Base-by-base conservation (phyloP, 2,113 vertebrate species). In the Coptodon rendalli region DNA sequence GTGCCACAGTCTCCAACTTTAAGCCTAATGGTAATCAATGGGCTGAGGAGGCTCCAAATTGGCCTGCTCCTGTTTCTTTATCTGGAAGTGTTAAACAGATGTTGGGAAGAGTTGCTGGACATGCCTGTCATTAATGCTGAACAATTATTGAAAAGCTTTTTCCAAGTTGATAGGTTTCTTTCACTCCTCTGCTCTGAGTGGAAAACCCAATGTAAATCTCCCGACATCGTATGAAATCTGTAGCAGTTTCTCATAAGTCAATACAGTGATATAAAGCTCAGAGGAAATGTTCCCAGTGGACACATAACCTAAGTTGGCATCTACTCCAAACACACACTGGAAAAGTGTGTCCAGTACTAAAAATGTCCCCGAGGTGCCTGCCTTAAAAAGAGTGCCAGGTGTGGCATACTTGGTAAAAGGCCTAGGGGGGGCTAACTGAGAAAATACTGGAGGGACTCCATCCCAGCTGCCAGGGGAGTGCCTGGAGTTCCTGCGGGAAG, bases 11-110 rank as follows among this genome's bases (percentile, higher is more conserved):
- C 59, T 85, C 29, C 81, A 82, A 81, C 59, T 79, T 86, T 86
- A 82, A 81, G 14, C 40, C 17, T 80, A 90, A 85, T 34, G 34
- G 66, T 71, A 84, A 92, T 92, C 91, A 92, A 78, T 90, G 88
- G 80, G 86, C 57, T 85, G 87, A 84, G 31, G 13, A 84, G 40
- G 40, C 31, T 50, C 57, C 31, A 56, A 53, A 52, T 86, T 78
- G 81, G 82, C 81, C 68, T 52, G 53, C 71, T 85, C 57, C 61
- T 16, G 34, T 85, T 68, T 52, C 68, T 92, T 91, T 40, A 83
- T 81, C 63, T 89, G 88, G 56, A 82, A 81, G 82, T 83, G 73
- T 93, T 87, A 59, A 90, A 90, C 89, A 92, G 86, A 92, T 93
- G 87, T 63, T 57, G 17, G 45, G 45, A 87, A 19, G 22, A 85